Evolutionary conservation across 2,113 vertebrate genomes (phyloP), one percentile per base, ranked within the genome.

Genomic region (Orcinus orca): DNA sequence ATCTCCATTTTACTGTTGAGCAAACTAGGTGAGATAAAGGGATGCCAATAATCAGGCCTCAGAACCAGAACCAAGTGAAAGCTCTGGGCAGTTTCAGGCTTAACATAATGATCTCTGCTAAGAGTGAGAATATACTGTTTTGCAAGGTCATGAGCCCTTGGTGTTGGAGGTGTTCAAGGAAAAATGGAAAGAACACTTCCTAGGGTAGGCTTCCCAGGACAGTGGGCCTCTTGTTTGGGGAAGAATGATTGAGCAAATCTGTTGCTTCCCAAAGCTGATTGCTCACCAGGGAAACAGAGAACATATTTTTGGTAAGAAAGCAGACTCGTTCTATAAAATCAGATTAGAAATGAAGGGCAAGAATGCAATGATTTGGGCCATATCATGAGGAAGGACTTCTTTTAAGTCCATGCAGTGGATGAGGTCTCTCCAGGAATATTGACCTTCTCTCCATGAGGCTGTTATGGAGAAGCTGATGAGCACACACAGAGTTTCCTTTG

Each of bases 261-360:
- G 58, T n/a, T 83, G 60, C 41, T 88, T 63, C 60, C 76, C 44
- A 31, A 50, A 84, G 36, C 23, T 44, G 70, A 63, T 36, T 89
- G 58, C 44, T 95, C 65, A 33, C 5, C 65, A 60, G 65, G 68
- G 71, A 91, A 74, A 93, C 67, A 95, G 63, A 70, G 25, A 31
- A 68, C 18, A 33, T 76, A 73, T 90, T 88, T 90, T 88, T 73
- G 47, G 29, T 76, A 77, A 94, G 67, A 86, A 96, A 92, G 73
- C 26, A 70, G 53, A 81, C 20, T 33, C 53, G 5, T 80, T 95
- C 67, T 29, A 91, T 25, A 93, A 94, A 94, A 29, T 44, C 36
- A 47, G 38, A 58, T 90, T 77, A 85, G 86, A 94, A 71, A 91
- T 17, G 70, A 94, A 2, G 36, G 17, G 11, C 26, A 90, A 81